These are phyloP conservation scores for Junonia oenone DNA, from an alignment of 2,888 invertebrate genomes.

Conservation along the genomic window DNA sequence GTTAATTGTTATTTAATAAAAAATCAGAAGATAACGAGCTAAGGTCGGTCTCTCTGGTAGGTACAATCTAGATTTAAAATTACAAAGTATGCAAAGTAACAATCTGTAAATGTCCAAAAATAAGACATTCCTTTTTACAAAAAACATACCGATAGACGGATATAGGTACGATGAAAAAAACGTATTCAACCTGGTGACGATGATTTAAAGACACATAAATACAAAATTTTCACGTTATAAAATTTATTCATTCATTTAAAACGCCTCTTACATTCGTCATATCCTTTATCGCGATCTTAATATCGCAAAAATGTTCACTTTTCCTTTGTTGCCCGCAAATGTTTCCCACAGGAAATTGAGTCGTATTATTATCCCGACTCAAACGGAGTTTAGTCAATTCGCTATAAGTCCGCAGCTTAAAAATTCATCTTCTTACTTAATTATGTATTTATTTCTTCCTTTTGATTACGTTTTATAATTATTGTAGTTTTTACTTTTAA, in stretches of 20 bases:
- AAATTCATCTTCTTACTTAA: constrained; percentile 3
- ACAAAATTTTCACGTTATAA: neutral
- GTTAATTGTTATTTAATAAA: too few relatives aligned
- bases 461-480: neutral
- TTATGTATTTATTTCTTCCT: neutral
- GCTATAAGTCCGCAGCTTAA: constrained; percentile 11
- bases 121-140: too few relatives aligned
- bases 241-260: neutral
- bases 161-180: too few relatives aligned
- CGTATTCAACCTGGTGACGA: too few relatives aligned
- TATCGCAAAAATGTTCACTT: constrained; percentile 30
- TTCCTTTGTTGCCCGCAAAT: constrained; percentile 29
- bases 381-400: constrained; percentile 15
- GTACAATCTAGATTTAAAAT: too few relatives aligned
- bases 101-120: too few relatives aligned
- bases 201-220: neutral
- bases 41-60: too few relatives aligned
- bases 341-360: constrained; percentile 35
- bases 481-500: neutral
- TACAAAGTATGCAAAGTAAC: too few relatives aligned
- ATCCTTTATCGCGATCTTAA: constrained; percentile 20
- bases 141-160: too few relatives aligned
- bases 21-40: too few relatives aligned
- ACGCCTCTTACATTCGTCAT: neutral
- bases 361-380: constrained; percentile 30